Evolutionary conservation across 2,888 invertebrate genomes (phyloP), one percentile per base, ranked within the genome.

Genomic region (Platycnemis pennipes): DNA sequence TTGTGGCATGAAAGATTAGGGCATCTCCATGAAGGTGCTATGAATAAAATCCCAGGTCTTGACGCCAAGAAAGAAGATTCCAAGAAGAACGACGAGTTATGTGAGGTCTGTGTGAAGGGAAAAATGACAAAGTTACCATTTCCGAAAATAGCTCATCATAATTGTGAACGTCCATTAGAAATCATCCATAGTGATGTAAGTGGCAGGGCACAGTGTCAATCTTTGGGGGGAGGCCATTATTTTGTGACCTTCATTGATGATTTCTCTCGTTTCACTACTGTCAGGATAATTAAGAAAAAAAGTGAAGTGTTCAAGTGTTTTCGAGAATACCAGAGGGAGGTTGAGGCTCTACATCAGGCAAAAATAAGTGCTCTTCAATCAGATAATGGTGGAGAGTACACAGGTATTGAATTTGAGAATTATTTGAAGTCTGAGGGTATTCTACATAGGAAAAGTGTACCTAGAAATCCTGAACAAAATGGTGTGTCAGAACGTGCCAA

Each of bases 1-100:
- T 63, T 63, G 19, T 63, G 26, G 63, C 63, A 63, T n/a, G 63
- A 63, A n/a, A 63, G 63, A 63, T 63, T 63, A 63, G 63, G 63
- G n/a, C 63, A 63, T 63, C 63, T 63, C 63, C 63, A n/a, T 63
- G 26, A 63, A 13, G 16, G n/a, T 63, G 63, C 63, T 63, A 63
- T 26, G 19, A 26, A 63, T n/a, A 63, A n/a, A 63, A 63, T 63
- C 63, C 63, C 63, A 63, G 63, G 63, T 13, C 63, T 16, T 26
- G 63, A 49, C 16, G 8, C 16, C 49, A 49, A 49, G 49, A 49
- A 49, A 49, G 49, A 49, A 16, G 49, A 85, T n/a, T n/a, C n/a
- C n/a, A n/a, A n/a, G n/a, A n/a, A n/a, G n/a, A n/a, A n/a, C n/a
- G n/a, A n/a, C n/a, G n/a, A n/a, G n/a, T n/a, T n/a, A n/a, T n/a